These are phyloP conservation scores for Drosophila anomelani DNA, from an alignment of 2,888 invertebrate species.

Conservation along the genomic window DNA sequence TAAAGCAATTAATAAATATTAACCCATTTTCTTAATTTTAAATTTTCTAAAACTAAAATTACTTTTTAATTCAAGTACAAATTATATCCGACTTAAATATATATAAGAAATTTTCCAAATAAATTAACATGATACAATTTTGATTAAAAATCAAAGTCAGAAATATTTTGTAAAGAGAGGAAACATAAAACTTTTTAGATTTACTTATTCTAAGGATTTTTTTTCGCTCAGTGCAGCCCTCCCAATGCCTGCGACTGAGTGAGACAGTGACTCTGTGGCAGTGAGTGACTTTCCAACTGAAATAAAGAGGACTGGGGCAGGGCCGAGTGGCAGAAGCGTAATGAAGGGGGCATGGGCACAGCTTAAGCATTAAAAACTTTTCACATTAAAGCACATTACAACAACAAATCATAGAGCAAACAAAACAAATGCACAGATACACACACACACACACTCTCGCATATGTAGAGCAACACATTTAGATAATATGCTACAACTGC, in stretches of 20 bases:
- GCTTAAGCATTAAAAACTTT: conserved; percentile 81
- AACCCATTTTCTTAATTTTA: no score
- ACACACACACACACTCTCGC: conserved; percentile 53
- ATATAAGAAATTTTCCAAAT: background rate
- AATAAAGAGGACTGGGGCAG: conserved; percentile 21
- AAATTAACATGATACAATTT: background rate
- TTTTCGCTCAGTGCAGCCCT: background rate
- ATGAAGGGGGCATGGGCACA: conserved; percentile 51
- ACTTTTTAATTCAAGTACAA: no score
- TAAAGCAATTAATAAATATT: no score
- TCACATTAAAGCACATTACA: conserved; percentile 80
- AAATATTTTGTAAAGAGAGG: no score
- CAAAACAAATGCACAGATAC: conserved; percentile 44
- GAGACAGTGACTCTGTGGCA: conserved; percentile 21
- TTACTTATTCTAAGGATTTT: no score
- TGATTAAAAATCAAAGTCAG: no score
- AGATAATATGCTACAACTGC: conserved; percentile 81
- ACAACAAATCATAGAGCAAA: conserved; percentile 78
- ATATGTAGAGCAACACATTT: conserved; percentile 75
- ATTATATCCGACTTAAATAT: background rate
- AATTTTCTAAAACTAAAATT: no score
- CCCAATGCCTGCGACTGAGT: conserved; percentile 11
- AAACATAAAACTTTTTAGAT: no score
- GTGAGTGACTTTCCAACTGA: conserved; percentile 31
- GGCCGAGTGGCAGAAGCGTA: conserved; percentile 34